These are phyloP conservation scores for Phrixothrix hirtus DNA, from an alignment of 2,888 invertebrate genomes.

Conservation along the genomic window DNA sequence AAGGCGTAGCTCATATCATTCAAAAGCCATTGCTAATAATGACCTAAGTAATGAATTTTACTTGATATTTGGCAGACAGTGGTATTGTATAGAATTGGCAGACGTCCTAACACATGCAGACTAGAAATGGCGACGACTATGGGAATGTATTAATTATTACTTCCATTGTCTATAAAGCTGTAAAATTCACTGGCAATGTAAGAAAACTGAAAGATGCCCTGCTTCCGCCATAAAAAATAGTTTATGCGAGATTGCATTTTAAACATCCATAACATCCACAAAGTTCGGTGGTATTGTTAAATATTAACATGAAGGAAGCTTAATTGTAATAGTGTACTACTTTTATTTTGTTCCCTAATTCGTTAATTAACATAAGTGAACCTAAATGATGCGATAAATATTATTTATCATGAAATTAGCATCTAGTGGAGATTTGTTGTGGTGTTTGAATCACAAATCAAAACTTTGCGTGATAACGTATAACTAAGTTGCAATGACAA, in stretches of 20 bases:
- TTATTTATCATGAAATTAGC: constrained; percentile 7
- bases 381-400: constrained; percentile 11
- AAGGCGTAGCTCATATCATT: constrained; percentile 29
- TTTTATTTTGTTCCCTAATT: too few relatives aligned
- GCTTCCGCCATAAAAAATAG: background rate
- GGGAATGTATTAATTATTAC: constrained; percentile 26
- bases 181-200: constrained; percentile 5
- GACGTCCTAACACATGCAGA: constrained; percentile 34
- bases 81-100: constrained; percentile 34
- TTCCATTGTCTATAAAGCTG: constrained; percentile 25
- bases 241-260: too few relatives aligned
- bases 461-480: background rate
- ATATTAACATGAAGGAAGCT: too few relatives aligned
- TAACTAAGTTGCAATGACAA: background rate
- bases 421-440: constrained; percentile 8
- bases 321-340: too few relatives aligned
- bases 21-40: constrained; percentile 33
- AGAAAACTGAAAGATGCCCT: background rate
- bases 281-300: too few relatives aligned
- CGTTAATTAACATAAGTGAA: constrained; percentile 14
- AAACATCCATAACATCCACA: too few relatives aligned
- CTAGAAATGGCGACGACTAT: constrained; percentile 28
- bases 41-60: constrained; percentile 33
- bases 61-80: constrained; percentile 31
- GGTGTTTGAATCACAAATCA: constrained; percentile 4